Base-by-base conservation (phyloP, 2,888 invertebrate species). In the Gymnocheta viridis region DNA sequence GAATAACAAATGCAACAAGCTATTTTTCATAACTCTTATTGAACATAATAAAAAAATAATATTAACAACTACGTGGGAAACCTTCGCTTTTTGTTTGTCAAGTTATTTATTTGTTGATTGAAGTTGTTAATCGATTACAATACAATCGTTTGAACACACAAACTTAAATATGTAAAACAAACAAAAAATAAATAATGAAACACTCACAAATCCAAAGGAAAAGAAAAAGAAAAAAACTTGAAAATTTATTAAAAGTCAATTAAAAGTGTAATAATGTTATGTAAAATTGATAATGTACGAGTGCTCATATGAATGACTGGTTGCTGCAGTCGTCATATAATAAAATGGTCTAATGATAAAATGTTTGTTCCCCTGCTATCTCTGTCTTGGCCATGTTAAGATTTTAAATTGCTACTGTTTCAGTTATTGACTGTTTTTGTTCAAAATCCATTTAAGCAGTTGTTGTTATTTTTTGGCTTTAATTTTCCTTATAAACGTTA, bases 161-260 rank as follows among this genome's bases (percentile, higher is more conserved):
- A 56, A 69, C 60, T n/a, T 51, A 49, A 73, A 60, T 47, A 9
- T 49, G 14, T 14, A 49, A 47, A 7, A 6, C 22, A 27, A 69
- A 4, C 14, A 60, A 12, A 32, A 60, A 60, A 58, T n/a, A n/a
- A n/a, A n/a, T n/a, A 49, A 22, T 17, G 7, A 22, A 41, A 44
- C 6, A 44, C 22, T 41, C 44, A 44, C 19, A 66, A 54, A 54
- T 32, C 6, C 44, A 32, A 54, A n/a, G n/a, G 24, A 49, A 41
- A 41, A n/a, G 41, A 51, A 62, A 69, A 69, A 38, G 2, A 5
- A n/a, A 62, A 32, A 14, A 32, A 47, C 14, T 19, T 5, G 4
- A 44, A 72, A 79, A 56, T 82, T 79, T 81, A 84, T 84, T 84
- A 81, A 84, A 81, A 77, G 77, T 84, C 84, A 78, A 84, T 84